These are phyloP conservation scores for Furnarius figulus DNA, from an alignment of 2,113 vertebrate species.

Conservation along the genomic window DNA sequence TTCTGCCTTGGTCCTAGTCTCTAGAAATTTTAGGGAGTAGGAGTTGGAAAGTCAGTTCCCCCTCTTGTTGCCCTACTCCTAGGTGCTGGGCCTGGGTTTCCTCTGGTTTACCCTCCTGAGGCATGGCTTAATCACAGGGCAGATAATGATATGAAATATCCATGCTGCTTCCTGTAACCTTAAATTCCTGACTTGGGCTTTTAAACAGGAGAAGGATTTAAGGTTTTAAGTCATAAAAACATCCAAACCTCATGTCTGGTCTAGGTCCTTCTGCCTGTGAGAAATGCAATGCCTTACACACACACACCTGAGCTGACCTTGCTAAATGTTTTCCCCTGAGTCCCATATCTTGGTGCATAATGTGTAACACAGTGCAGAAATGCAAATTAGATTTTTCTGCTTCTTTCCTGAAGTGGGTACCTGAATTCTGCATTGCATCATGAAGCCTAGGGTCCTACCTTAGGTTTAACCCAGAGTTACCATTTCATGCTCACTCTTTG, in stretches of 20 bases:
- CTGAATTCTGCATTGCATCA: background rate
- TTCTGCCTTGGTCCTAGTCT: background rate
- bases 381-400: background rate
- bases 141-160: background rate
- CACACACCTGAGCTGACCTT: background rate
- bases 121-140: background rate
- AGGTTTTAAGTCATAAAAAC: background rate
- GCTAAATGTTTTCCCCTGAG: background rate
- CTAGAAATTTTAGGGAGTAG: background rate
- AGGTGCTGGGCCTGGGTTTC: background rate
- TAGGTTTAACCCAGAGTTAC: background rate
- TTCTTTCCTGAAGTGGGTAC: background rate
- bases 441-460: background rate
- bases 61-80: background rate
- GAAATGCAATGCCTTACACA: background rate
- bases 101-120: background rate
- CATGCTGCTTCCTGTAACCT: background rate
- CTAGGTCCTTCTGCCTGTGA: background rate
- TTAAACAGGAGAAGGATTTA: background rate
- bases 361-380: background rate
- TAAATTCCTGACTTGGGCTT: background rate
- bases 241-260: background rate
- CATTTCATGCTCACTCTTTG: background rate
- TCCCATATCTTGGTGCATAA: background rate
- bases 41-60: background rate